Percentiles rank a stretch among this genome's conserved stretches.
Evolutionary conservation across 2,888 invertebrate genomes (phyloP).

Genomic region (Drosophila paranaensis): DNA sequence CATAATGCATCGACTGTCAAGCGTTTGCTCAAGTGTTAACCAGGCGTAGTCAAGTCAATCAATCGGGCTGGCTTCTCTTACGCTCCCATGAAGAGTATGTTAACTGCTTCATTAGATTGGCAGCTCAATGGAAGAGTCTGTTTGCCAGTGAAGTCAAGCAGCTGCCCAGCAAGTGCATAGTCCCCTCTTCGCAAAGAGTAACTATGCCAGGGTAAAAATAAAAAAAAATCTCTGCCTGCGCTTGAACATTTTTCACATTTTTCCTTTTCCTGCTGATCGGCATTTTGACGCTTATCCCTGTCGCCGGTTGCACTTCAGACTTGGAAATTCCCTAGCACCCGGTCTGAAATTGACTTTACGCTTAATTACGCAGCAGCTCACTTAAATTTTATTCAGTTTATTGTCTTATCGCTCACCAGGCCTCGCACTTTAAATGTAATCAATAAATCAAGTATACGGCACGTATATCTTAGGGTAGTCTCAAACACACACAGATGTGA

Average conservation of each 20-base stretch:
- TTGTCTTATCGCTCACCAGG: conserved; percentile 29
- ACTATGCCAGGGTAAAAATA: background rate
- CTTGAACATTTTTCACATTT: conserved; percentile 37
- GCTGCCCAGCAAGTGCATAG: background rate
- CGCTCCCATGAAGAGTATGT: conserved; percentile 10
- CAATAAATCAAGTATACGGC: conserved; percentile 71
- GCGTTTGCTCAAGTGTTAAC: conserved; percentile 12
- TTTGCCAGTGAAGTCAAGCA: background rate
- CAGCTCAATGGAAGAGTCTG: conserved; percentile 2
- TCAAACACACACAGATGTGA: conserved; percentile 2
- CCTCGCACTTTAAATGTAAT: conserved; percentile 66
- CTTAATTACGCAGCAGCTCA: conserved; percentile 66
- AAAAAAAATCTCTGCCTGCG: no score
- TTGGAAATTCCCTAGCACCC: conserved; percentile 5
- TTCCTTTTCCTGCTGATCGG: conserved; percentile 14
- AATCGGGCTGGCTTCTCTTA: conserved; percentile 26
- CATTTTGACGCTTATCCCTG: conserved; percentile 40
- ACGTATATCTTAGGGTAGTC: conserved; percentile 21
- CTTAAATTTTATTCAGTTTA: conserved; percentile 35
- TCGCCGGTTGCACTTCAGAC: conserved; percentile 17
- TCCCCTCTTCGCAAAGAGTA: background rate
- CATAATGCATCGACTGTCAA: conserved; percentile 41
- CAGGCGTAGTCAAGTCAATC: conserved; percentile 45
- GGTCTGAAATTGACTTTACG: conserved; percentile 38
- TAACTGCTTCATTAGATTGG: conserved; percentile 3